Evolutionary conservation across 2,888 invertebrate species (phyloP).

Genomic region (Hypsopygia costalis): DNA sequence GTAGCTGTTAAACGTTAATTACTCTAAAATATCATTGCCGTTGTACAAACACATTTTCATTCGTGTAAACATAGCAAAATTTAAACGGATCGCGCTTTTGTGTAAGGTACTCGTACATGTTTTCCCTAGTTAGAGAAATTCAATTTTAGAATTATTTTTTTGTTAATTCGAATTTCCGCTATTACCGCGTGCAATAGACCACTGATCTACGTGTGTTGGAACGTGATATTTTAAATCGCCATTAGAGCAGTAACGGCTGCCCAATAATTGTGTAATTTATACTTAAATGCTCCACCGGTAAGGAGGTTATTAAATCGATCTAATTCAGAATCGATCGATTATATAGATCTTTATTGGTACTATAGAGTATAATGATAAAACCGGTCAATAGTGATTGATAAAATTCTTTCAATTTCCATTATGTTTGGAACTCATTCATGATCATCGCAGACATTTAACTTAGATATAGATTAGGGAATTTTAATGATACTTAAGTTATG

Average conservation of each 20-base stretch:
- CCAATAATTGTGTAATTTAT: conserved; percentile 36
- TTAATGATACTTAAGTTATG: no score
- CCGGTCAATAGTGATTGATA: conserved; percentile 8
- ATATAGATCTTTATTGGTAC: conserved; percentile 21
- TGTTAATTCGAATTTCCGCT: no score
- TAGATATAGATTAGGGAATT: no score
- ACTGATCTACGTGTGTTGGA: background rate
- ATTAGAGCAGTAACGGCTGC: conserved; percentile 11
- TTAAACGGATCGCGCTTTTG: no score
- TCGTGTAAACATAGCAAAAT: no score
- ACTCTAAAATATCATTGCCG: no score
- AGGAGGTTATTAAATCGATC: conserved; percentile 22
- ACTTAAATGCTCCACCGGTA: conserved; percentile 19
- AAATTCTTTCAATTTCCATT: background rate
- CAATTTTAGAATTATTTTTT: no score
- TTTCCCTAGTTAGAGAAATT: no score
- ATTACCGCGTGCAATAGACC: no score
- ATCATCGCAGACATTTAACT: background rate
- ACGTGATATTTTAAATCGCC: conserved; percentile 9
- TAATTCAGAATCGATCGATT: conserved; percentile 19
- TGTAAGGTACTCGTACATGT: no score
- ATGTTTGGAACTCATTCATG: background rate
- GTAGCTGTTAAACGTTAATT: no score
- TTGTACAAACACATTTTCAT: no score
- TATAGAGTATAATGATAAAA: conserved; percentile 15